Percentiles rank a stretch among this genome's conserved stretches.
Conservation (phyloP, 2,113 vertebrate genomes). For the Porphyrio hochstetteri region DNA sequence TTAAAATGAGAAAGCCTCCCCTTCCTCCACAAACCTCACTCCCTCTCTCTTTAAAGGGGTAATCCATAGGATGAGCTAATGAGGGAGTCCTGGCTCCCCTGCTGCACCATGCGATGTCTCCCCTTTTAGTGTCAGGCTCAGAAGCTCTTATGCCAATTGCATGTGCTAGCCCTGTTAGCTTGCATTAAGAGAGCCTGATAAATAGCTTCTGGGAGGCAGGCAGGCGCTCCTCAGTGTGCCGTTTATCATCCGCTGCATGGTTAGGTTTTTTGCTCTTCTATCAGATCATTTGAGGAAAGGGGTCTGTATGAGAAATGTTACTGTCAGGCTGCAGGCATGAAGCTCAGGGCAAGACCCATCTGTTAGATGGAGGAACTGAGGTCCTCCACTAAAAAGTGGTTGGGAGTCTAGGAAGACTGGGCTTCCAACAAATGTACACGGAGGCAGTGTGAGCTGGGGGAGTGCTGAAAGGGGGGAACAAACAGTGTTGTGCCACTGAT, state of each 20-base stretch:
- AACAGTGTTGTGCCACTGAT: not conserved
- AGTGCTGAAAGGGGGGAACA: not conserved
- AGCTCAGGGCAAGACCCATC: not conserved
- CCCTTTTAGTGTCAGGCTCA: constrained; percentile 19
- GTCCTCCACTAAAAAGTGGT: not conserved
- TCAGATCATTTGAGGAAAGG: not conserved
- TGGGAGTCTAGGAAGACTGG: not conserved
- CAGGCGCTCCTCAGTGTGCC: not conserved
- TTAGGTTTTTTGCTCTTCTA: constrained; percentile 15
- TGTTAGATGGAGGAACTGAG: not conserved
- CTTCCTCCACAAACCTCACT: not conserved
- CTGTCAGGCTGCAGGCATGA: not conserved
- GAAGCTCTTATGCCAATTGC: constrained; percentile 41
- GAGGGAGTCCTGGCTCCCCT: constrained; percentile 31
- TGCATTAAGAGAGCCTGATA: constrained; percentile 40
- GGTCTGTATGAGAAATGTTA: not conserved
- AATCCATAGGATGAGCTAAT: constrained; percentile 28
- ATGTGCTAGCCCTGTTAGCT: constrained; percentile 45
- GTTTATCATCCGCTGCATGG: constrained; percentile 37
- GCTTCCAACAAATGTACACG: not conserved
- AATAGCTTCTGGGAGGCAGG: constrained; percentile 41
- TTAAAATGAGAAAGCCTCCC: constrained; percentile 26
- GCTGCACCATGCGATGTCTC: constrained; percentile 4
- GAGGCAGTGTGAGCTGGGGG: not conserved
- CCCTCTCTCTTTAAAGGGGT: constrained; percentile 21